These are phyloP conservation scores for Streptopelia turtur DNA, from an alignment of 2,797 vertebrate genomes.

Conservation along the genomic window DNA sequence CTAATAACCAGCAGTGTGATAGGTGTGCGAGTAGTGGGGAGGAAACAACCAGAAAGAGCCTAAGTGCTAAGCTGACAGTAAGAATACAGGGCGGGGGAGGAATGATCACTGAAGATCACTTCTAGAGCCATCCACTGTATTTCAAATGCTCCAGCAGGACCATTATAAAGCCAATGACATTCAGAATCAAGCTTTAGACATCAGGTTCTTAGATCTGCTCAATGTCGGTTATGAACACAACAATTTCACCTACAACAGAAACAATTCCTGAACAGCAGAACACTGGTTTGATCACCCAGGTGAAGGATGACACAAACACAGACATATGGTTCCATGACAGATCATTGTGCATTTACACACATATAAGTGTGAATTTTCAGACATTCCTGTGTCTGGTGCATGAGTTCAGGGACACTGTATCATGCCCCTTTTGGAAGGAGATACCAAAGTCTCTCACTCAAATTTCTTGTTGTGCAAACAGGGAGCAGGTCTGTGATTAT, in stretches of 20 bases:
- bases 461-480: neutral
- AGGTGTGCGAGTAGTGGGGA: neutral
- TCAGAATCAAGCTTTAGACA: neutral
- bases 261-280: neutral
- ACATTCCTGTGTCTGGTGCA: rapidly evolving
- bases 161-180: neutral
- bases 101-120: neutral
- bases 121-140: rapidly evolving
- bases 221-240: rapidly evolving
- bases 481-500: neutral
- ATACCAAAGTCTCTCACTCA: rapidly evolving
- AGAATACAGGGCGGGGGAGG: neutral
- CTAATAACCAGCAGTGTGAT: neutral
- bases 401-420: neutral
- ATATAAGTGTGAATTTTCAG: rapidly evolving
- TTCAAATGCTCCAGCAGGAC: neutral
- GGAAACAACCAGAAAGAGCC: neutral
- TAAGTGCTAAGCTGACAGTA: neutral
- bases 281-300: neutral
- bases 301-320: neutral
- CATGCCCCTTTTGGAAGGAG: rapidly evolving
- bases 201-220: neutral
- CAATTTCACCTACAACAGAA: neutral
- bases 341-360: rapidly evolving
- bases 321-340: neutral